Percentiles rank a stretch among this genome's conserved stretches.
Evolutionary conservation across 2,888 invertebrate species (phyloP).

Genomic region (Cheilosia soror): DNA sequence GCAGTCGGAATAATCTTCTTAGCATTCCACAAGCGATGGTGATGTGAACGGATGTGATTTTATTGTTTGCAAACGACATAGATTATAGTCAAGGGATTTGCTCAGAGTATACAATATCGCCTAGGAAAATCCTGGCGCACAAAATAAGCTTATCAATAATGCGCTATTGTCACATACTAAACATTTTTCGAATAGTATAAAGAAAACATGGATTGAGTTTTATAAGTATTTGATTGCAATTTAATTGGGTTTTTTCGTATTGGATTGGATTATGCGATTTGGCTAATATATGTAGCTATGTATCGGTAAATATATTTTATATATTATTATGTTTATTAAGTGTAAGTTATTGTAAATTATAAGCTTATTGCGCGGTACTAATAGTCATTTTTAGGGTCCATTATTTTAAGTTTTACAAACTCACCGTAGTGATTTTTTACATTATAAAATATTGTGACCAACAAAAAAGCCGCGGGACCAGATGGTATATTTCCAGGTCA

Average conservation of each 20-base stretch:
- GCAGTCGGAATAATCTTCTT: conserved; percentile 58
- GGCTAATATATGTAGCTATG: too few relatives aligned
- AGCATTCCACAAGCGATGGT: conserved; percentile 48
- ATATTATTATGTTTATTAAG: too few relatives aligned
- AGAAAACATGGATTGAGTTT: neutral
- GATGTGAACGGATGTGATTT: conserved; percentile 61
- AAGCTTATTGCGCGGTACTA: too few relatives aligned
- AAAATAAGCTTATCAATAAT: conserved; percentile 55
- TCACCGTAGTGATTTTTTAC: too few relatives aligned
- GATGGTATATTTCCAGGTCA: too few relatives aligned
- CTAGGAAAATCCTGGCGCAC: conserved; percentile 50
- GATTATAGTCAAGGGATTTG: conserved; percentile 60
- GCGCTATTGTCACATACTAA: conserved; percentile 53
- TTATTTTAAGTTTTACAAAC: too few relatives aligned
- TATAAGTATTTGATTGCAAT: conserved; percentile 14
- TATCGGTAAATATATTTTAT: too few relatives aligned
- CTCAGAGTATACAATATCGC: conserved; percentile 43
- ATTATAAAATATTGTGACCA: too few relatives aligned
- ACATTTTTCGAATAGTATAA: conserved; percentile 12
- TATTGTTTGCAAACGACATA: conserved; percentile 63
- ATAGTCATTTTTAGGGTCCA: too few relatives aligned
- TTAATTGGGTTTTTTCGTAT: neutral
- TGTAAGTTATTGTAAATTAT: too few relatives aligned
- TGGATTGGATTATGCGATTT: too few relatives aligned
- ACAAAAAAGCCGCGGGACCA: too few relatives aligned